Evolutionary conservation across 2,888 invertebrate species (phyloP), one percentile per base, ranked within the genome.

Genomic region (Drosophila melanosoma): DNA sequence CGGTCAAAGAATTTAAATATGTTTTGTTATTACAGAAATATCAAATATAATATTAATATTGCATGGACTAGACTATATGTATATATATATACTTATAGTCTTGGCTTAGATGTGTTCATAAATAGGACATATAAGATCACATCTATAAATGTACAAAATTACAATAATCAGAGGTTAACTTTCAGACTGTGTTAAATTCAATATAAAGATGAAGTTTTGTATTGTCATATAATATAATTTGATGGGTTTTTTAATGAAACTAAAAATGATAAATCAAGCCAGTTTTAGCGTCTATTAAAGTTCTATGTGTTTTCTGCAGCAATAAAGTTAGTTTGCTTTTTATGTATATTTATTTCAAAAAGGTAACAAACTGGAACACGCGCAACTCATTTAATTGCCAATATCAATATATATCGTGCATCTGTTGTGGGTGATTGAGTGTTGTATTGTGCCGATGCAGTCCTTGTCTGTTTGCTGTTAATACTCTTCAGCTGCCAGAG

Each of bases 401-500:
- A 11, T 42, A 49, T 64, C 65, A 51, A 65, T 65, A 60, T 6
- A 33, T 42, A n/a, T 40, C n/a, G 32, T 52, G 26, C 23, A 36
- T 51, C 36, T 35, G 26, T 48, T 23, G 38, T 20, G 29, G 8
- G 17, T 65, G 35, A 49, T 35, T 36, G 23, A 8, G 12, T 29
- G 38, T 2, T 29, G 23, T 3, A 15, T 17, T 35, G 35, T 36
- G 35, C 23, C 40, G n/a, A 17, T 62, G 56, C 57, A 68, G 63
- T 69, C 38, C 12, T 68, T 56, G 56, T 62, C 56, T 49, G 60
- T 36, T 51, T 57, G 51, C 35, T 32, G 52, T 66, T 56, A 53
- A 59, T 68, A 63, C 57, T 57, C 67, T 69, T 26, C 66, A 66
- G 61, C 63, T 71, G 79, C 52, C 54, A 63, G 42, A 69, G 42